Evolutionary conservation across 1,140 invertebrate species (phyloP), one percentile per base, ranked within the genome.

Genomic region (Drosophila littoralis): DNA sequence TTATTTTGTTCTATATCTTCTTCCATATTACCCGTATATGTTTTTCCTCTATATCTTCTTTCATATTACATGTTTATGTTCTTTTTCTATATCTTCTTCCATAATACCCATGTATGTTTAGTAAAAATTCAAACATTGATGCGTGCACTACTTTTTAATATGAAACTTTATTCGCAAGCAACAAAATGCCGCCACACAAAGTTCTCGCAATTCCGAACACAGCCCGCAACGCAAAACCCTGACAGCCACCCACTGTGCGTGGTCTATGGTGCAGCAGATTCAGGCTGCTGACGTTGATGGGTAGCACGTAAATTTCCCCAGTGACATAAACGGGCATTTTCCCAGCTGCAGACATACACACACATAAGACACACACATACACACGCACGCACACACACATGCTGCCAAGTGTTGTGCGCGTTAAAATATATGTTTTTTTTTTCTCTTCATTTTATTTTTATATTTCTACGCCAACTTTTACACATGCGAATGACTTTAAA

Each of bases 401-500:
- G 45, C 13, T 2, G 32, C 6, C 57, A 66, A 72, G 73, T 72
- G 60, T 59, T 75, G 60, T 43, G 50, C 68, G 69, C 74, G 69
- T 61, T 67, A 55, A 73, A 60, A 75, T 46, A 58, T 52, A 28
- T 28, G 3, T 17, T 10, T 40, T 43, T 17, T 48, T 50, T 64
- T 42, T 59, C 35, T 38, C 0, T 57, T 28, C 9, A n/a, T 60
- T 50, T 51, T 72, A 17, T 57, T 55, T 43, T 73, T 35, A 46
- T 55, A 38, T 69, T 75, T 75, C 68, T 69, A 50, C 45, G 58
- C 58, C 33, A 58, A 58, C 59, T 77, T 75, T 75, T 74, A 42
- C 71, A 78, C 73, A 76, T 76, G 60, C 76, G 68, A 79, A 76
- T 76, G 77, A 79, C 77, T 79, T 79, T 79, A 79, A 79, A 79